Evolutionary conservation across 2,113 vertebrate genomes (phyloP).

Genomic region (Hemibates koningsi): DNA sequence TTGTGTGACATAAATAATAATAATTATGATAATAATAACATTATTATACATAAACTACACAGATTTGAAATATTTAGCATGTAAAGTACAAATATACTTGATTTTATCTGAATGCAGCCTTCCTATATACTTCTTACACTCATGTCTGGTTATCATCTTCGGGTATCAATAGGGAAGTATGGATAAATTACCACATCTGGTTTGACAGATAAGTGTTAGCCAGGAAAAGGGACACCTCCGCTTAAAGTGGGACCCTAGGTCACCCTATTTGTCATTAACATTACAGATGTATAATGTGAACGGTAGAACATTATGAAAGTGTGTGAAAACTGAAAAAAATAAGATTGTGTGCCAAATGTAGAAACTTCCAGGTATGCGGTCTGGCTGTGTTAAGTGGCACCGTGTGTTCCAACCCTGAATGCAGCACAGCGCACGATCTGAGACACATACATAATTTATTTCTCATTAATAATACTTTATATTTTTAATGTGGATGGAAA

Average conservation of each 20-base stretch:
- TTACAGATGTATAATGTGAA: neutral
- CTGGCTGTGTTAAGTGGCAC: neutral
- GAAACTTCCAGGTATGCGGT: neutral
- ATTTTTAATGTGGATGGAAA: constrained; percentile 2
- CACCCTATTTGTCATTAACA: neutral
- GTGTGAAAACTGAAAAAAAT: neutral
- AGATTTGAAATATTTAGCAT: neutral
- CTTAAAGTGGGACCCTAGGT: neutral
- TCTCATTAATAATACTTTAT: neutral
- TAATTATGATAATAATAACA: neutral
- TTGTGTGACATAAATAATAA: neutral
- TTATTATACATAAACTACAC: neutral
- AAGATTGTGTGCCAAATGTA: neutral
- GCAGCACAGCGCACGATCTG: neutral
- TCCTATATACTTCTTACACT: neutral
- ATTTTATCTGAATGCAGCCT: neutral
- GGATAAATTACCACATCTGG: neutral
- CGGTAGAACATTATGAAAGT: neutral
- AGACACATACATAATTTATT: neutral
- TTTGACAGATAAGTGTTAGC: neutral
- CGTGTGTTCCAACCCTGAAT: neutral
- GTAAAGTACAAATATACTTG: neutral
- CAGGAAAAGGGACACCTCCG: neutral
- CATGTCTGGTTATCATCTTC: neutral
- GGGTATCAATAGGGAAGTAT: neutral